These are phyloP conservation scores for Colletes latitarsis DNA, from an alignment of 1,140 invertebrate genomes.

Conservation along the genomic window DNA sequence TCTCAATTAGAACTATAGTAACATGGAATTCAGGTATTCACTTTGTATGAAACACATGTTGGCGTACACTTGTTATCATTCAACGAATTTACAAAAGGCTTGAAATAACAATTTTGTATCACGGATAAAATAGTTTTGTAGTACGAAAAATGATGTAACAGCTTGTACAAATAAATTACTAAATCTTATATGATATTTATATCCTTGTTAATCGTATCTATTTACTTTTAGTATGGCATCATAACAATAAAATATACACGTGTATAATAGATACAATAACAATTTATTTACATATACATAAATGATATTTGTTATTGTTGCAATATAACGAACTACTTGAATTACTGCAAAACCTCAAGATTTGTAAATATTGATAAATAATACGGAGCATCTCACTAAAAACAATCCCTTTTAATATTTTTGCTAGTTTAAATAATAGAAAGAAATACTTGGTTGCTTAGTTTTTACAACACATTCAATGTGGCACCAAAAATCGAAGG, in stretches of 20 bases:
- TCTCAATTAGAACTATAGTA: constrained; percentile 21
- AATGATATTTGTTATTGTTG: neutral
- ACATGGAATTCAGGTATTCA: constrained; percentile 10
- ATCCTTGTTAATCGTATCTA: neutral
- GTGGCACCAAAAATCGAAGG: no score
- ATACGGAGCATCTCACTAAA: neutral
- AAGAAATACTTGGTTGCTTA: no score
- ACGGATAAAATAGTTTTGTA: no score
- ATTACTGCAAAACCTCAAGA: constrained; percentile 2
- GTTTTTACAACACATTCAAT: no score
- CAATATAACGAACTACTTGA: neutral
- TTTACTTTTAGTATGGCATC: neutral
- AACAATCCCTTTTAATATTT: no score
- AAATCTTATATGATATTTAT: neutral
- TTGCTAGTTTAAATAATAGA: no score
- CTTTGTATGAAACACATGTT: neutral
- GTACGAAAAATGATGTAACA: no score
- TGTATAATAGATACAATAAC: constrained; percentile 14
- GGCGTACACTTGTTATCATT: neutral
- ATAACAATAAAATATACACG: neutral
- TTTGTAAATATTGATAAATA: neutral
- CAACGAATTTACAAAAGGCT: neutral
- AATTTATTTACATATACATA: constrained; percentile 43
- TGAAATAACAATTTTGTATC: neutral
- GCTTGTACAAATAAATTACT: neutral